Base-by-base conservation (phyloP, 2,797 vertebrate genomes). In the Danio kyathit region DNA sequence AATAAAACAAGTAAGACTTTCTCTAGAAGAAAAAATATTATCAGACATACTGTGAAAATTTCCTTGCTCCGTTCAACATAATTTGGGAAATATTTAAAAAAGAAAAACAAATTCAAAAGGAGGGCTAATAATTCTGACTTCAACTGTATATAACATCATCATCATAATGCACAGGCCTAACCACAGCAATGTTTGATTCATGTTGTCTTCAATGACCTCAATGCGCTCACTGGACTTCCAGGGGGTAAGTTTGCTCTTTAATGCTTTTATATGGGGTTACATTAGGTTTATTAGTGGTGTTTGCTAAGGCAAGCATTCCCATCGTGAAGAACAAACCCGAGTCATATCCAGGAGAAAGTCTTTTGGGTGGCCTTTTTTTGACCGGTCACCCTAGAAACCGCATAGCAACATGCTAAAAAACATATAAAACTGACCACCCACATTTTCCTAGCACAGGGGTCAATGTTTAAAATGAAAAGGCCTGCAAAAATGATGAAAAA, bases 181-280 rank as follows among this genome's bases (percentile, higher is more conserved):
- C 1, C 29, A 29, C 46, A 7, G 5, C 54, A 60, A 70, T 69
- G 46, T 38, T 7, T 76, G 16, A 66, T 80, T 17, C 13, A 29
- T 57, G 46, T 49, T 77, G 54, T 29, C 54, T 74, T 49, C 29
- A 49, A 48, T 38, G 38, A 49, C 46, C 67, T 48, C 44, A 46
- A 46, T 52, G 49, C 76, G 16, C 21, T 48, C 51, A 63, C 41
- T 70, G 76, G 76, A 82, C 70, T 46, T 1, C 49, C 29, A 92
- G 90, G 90, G 89, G 88, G 88, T 92, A 66, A 88, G 89, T 88
- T 65, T 67, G 83, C 77, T 71, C 44, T 21, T 12, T 9, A 40
- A 49, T 5, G 40, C 16, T 67, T 5, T 0, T 59, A 59, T 69
- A 43, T 67, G 17, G 17, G 29, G 29, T 8, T 11, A 52, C 38